Evolutionary conservation across 2,113 vertebrate species (phyloP).

Genomic region (Hepsetus odoe): DNA sequence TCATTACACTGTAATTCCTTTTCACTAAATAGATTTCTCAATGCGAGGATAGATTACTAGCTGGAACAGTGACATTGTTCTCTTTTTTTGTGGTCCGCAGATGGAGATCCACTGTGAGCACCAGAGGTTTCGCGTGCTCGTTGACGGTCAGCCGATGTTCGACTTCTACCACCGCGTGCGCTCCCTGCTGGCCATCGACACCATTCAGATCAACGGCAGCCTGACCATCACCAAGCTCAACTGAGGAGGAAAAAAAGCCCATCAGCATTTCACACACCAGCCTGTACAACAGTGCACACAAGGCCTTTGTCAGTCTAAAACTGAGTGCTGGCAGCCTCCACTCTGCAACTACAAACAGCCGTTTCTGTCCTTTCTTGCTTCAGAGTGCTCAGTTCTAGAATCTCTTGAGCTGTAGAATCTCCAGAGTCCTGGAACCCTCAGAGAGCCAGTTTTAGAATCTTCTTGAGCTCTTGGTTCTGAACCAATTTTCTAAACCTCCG

Average conservation of each 20-base stretch:
- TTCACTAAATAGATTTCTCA: not conserved
- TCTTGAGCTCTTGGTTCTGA: not conserved
- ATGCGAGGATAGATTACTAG: not conserved
- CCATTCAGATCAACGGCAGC: slow-evolving; percentile 90
- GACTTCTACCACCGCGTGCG: slow-evolving; percentile 89
- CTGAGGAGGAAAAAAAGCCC: slow-evolving; percentile 62
- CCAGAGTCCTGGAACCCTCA: not conserved
- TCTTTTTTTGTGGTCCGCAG: slow-evolving; percentile 69
- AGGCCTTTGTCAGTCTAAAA: not conserved
- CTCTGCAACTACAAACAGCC: not conserved
- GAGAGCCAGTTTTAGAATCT: not conserved
- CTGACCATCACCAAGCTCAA: slow-evolving; percentile 91
- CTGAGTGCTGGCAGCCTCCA: not conserved
- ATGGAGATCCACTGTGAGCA: slow-evolving; percentile 91
- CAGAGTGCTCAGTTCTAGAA: not conserved
- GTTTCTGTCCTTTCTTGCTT: too few species aligned
- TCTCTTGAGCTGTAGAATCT: too few species aligned
- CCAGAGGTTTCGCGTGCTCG: slow-evolving; percentile 85
- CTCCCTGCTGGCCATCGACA: slow-evolving; percentile 83
- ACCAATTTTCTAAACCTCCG: too few species aligned
- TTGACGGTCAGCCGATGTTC: slow-evolving; percentile 93
- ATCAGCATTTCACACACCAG: not conserved
- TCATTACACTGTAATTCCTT: too few species aligned
- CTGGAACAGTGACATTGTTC: not conserved
- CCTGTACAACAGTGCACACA: not conserved